Base-by-base conservation (phyloP, 2,113 vertebrate genomes). In the Alligator sinensis region DNA sequence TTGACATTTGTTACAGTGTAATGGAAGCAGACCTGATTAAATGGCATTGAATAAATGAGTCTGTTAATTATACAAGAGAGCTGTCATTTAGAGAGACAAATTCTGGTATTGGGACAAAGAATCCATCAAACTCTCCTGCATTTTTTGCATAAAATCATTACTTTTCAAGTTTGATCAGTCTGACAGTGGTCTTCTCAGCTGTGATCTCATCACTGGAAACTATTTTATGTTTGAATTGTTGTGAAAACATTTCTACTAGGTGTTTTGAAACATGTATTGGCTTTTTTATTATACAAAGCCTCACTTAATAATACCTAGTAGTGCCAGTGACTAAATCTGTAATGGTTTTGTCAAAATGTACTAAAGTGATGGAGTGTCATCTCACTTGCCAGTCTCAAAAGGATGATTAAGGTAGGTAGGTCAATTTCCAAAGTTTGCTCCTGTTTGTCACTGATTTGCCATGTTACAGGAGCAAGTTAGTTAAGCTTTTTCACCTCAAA, bases 21-120 rank as follows among this genome's bases (percentile, higher is more conserved):
- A 79, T 76, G 79, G 91, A 83, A 96, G 62, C 38, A 72, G 84
- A 93, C 59, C 82, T 92, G 89, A 82, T 80, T 90, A 60, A 95
- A 19, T 59, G 70, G 66, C 57, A 57, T 1, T 81, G 83, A 94
- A 4, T 86, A 85, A 93, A n/a, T 59, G 93, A 91, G 80, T 57
- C 77, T 54, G 68, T 55, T 83, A 90, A 47, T 77, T 82, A 54
- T 82, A 84, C 68, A 16, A 77, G 93, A 68, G 90, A 95, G 86
- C 93, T 87, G 93, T 80, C 93, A 80, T 11, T 11, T 63, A 62
- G 84, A 87, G 90, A 84, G 86, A 86, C 47, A 3, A 60, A 11
- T 89, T 84, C 94, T 92, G 90, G 54, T 90, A 21, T 4, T 11
- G 88, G 58, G 77, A 92, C 60, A 47, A 61, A 14, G 77, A 63